Conservation (phyloP, 2,797 vertebrate genomes). For the Enoplosus armatus region DNA sequence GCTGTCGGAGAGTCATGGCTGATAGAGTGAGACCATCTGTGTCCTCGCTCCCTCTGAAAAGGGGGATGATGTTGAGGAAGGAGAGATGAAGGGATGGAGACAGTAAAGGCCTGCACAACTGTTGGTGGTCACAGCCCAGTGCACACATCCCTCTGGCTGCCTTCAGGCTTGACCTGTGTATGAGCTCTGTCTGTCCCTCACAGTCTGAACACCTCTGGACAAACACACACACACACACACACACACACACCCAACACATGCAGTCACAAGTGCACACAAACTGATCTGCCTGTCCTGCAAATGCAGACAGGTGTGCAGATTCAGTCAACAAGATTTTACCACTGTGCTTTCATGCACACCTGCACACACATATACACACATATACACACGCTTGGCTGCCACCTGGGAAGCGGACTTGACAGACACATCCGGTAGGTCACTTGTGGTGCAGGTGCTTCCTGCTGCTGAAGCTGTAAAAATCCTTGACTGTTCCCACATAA, state of each 20-base stretch:
- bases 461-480: constrained; percentile 63
- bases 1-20: constrained; percentile 60
- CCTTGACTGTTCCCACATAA: constrained; percentile 36
- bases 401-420: constrained; percentile 69
- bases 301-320: constrained; percentile 67
- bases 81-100: constrained; percentile 60
- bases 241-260: constrained; percentile 4
- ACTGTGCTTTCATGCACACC: constrained; percentile 51
- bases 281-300: constrained; percentile 58
- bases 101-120: constrained; percentile 61
- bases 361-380: constrained; percentile 21
- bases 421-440: constrained; percentile 71
- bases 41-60: constrained; percentile 50
- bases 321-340: constrained; percentile 61
- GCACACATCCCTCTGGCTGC: constrained; percentile 63
- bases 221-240: constrained; percentile 28
- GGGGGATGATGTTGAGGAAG: constrained; percentile 48
- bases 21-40: constrained; percentile 71
- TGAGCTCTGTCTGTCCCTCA: constrained; percentile 66
- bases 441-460: constrained; percentile 65
- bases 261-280: constrained; percentile 41
- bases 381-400: constrained; percentile 37
- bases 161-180: constrained; percentile 72
- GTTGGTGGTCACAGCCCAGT: constrained; percentile 75
- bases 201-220: constrained; percentile 49